Base-by-base conservation (phyloP, 2,113 vertebrate species). In the Elephas maximus region DNA sequence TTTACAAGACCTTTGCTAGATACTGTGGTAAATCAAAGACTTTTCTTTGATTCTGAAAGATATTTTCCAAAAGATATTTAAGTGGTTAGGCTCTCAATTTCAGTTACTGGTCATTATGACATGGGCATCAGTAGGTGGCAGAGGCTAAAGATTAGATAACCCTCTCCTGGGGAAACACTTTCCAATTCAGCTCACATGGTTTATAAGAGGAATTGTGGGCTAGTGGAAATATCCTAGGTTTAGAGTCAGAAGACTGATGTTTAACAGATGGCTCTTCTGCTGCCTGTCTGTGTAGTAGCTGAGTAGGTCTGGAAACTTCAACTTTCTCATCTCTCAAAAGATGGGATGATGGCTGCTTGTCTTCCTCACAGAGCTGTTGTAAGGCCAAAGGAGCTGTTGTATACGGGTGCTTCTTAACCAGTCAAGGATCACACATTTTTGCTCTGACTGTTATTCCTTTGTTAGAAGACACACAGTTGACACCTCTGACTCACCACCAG, bases 21-120 rank as follows among this genome's bases (percentile, higher is more conserved):
- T 81, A 17, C 10, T 17, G 7, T 45, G n/a, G 69, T 11, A 53
- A 21, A 71, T 21, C 71, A 90, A 78, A 78, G 69, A 86, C 26
- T 88, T 93, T 37, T 37, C 37, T 37, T 37, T 37, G 37, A 37
- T 37, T 60, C 51, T 28, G 57, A 96, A 93, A 77, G 51, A 15
- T 82, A 69, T 37, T 88, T 90, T 37, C 37, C 37, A 37, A 96
- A 93, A 77, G 51, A 15, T 82, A 69, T 37, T 88, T 90, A 73
- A 57, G 77, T 53, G 73, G 2, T 62, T 18, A 44, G 65, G 33
- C 12, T 44, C 8, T 53, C 20, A 65, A 2, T 57, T 94, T 85
- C 11, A n/a, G 48, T 77, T 24, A 30, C 63, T 60, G 65, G 37
- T 48, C 21, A 93, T 24, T 63, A 79, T 45, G 78, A 83, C 1